Percentiles rank a stretch among this genome's conserved stretches.
Evolutionary conservation across 2,888 invertebrate species (phyloP).

Genomic region (Eristalinus aeneus): DNA sequence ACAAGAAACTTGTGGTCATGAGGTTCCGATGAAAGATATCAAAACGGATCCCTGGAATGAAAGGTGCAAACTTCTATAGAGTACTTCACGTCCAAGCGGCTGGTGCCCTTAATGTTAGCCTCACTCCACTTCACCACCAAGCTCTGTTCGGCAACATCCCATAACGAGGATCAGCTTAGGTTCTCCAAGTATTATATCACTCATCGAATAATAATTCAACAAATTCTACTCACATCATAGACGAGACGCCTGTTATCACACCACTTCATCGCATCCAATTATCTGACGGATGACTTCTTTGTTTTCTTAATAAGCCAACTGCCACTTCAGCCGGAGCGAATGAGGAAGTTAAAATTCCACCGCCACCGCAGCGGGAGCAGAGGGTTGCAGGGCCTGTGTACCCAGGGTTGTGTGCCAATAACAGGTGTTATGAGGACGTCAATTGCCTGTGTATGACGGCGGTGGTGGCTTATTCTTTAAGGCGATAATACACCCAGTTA

Average conservation of each 20-base stretch:
- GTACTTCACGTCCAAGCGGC: too few relatives aligned
- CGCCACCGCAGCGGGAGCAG: not conserved
- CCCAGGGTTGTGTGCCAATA: slow-evolving; percentile 40
- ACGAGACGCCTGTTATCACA: slow-evolving; percentile 25
- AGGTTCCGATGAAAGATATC: too few relatives aligned
- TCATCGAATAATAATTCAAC: not conserved
- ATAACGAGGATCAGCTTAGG: too few relatives aligned
- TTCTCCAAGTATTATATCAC: too few relatives aligned
- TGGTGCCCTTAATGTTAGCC: too few relatives aligned
- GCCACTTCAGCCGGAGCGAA: slow-evolving; percentile 19
- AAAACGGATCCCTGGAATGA: too few relatives aligned
- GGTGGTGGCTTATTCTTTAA: slow-evolving; percentile 35
- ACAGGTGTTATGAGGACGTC: slow-evolving; percentile 51
- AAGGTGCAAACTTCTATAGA: too few relatives aligned
- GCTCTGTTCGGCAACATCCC: not conserved
- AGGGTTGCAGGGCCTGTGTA: not conserved
- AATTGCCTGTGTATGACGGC: slow-evolving; percentile 3
- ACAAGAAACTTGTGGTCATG: too few relatives aligned
- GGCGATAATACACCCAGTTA: slow-evolving; percentile 64
- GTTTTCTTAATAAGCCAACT: slow-evolving; percentile 31
- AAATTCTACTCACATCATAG: slow-evolving; percentile 4
- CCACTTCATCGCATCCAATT: slow-evolving; percentile 40
- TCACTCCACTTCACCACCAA: too few relatives aligned
- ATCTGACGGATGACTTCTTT: slow-evolving; percentile 8
- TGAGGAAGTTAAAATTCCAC: slow-evolving; percentile 33